Percentiles rank a stretch among this genome's conserved stretches.
These are phyloP conservation scores for Morone chrysops DNA, from an alignment of 2,113 vertebrate genomes.

Conservation along the genomic window DNA sequence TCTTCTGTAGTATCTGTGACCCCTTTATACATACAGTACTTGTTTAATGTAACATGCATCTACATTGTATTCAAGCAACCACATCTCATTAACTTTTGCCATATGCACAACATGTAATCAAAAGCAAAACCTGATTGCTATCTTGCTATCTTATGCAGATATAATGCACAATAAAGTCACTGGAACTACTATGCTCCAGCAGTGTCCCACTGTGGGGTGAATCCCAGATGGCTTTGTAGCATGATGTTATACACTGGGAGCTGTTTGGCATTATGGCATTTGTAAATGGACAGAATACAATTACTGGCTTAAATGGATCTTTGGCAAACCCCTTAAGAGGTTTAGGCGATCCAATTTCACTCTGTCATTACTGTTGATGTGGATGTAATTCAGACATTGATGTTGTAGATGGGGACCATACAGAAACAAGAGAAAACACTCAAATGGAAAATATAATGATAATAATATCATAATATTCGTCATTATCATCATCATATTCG, in stretches of 20 bases:
- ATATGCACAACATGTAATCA: neutral
- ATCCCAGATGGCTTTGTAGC: neutral
- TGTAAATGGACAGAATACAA: neutral
- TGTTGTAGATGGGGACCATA: neutral
- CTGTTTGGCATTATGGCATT: neutral
- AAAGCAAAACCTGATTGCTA: neutral
- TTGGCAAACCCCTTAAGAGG: neutral
- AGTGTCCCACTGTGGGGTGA: neutral
- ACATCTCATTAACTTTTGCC: neutral
- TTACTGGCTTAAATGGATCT: constrained; percentile 10
- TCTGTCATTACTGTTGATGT: neutral
- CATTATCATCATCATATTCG: too few relatives aligned
- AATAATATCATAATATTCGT: too few relatives aligned
- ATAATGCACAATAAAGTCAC: neutral
- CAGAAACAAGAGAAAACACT: neutral
- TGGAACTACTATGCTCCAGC: neutral
- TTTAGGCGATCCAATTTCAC: constrained; percentile 13
- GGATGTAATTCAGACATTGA: neutral
- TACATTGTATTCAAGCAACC: neutral
- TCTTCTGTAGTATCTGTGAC: neutral
- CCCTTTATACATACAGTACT: neutral
- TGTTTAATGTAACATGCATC: neutral
- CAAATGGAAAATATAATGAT: neutral
- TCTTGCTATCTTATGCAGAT: neutral
- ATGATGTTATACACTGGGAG: neutral